These are phyloP conservation scores for Xenus cinereus DNA, from an alignment of 2,113 vertebrate genomes.

Conservation along the genomic window DNA sequence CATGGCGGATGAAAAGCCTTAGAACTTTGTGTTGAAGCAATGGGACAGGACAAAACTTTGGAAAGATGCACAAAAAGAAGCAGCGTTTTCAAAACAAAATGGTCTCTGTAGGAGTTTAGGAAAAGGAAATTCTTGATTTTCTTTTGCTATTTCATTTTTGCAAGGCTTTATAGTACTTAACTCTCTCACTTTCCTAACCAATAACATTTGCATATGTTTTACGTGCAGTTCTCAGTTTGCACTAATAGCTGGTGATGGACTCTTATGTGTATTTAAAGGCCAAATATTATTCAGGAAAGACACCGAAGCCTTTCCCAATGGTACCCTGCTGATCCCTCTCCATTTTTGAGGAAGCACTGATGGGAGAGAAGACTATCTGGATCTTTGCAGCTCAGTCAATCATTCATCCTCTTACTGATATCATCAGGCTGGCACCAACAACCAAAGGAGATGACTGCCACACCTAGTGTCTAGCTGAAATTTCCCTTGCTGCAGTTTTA, in stretches of 20 bases:
- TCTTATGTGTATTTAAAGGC: background rate
- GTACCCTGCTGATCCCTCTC: background rate
- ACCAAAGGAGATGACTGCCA: background rate
- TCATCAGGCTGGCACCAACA: background rate
- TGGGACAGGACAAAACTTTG: background rate
- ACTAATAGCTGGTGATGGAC: background rate
- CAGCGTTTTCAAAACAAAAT: background rate
- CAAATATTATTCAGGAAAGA: background rate
- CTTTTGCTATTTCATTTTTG: background rate
- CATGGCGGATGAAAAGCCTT: background rate
- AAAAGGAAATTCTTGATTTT: background rate
- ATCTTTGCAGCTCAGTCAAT: background rate
- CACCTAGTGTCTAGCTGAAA: background rate
- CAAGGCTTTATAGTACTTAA: background rate
- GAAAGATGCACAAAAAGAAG: background rate
- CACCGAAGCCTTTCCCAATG: background rate
- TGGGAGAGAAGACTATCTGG: background rate
- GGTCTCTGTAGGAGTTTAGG: background rate
- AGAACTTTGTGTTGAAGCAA: background rate
- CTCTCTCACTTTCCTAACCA: background rate
- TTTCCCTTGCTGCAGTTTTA: background rate
- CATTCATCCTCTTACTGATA: background rate
- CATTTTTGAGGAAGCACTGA: background rate
- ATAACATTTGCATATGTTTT: background rate
- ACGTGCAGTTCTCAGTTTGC: rapidly evolving